Percentiles rank a stretch among this genome's conserved stretches.
phyloP scores from a whole-genome alignment of 2,797 vertebrate genomes.

The Gallinago solitaria region DNA sequence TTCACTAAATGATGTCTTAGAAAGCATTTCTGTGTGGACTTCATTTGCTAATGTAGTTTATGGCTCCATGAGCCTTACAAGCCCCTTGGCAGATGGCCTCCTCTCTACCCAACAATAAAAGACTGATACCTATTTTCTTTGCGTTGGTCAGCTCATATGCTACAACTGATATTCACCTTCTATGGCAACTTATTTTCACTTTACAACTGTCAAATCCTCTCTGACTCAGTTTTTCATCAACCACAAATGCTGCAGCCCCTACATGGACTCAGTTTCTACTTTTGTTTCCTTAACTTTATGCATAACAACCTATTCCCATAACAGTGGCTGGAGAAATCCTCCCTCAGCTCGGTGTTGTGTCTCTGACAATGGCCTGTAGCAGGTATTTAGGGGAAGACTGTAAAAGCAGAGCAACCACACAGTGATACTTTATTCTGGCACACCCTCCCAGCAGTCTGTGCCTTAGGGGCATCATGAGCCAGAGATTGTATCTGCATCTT shows the following conservation, averaged over 20 bases:
- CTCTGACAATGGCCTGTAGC: background rate
- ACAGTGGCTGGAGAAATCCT: background rate
- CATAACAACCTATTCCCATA: background rate
- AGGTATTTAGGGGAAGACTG: slow-evolving; percentile 4
- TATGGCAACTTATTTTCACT: background rate
- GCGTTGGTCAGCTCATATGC: background rate
- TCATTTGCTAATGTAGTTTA: background rate
- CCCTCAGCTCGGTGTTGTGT: background rate
- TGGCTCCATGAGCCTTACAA: background rate
- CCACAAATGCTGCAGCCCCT: background rate
- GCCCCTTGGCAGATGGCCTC: background rate
- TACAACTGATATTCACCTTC: background rate
- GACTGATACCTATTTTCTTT: background rate
- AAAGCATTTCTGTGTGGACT: background rate
- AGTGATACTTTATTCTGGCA: slow-evolving; percentile 48
- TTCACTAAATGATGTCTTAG: background rate
- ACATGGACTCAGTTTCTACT: background rate
- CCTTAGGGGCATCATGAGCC: slow-evolving; percentile 35
- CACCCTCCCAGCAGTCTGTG: slow-evolving; percentile 63
- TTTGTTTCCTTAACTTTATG: background rate
- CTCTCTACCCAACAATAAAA: background rate
- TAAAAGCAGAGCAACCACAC: background rate
- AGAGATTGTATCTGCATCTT: slow-evolving; percentile 68
- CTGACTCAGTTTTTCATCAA: background rate
- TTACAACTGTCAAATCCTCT: background rate